Percentiles rank a stretch among this genome's conserved stretches.
Evolutionary conservation across 35 echinoderm and acorn worm genomes (phyloP).

Genomic region (Nesometra sesokonis): DNA sequence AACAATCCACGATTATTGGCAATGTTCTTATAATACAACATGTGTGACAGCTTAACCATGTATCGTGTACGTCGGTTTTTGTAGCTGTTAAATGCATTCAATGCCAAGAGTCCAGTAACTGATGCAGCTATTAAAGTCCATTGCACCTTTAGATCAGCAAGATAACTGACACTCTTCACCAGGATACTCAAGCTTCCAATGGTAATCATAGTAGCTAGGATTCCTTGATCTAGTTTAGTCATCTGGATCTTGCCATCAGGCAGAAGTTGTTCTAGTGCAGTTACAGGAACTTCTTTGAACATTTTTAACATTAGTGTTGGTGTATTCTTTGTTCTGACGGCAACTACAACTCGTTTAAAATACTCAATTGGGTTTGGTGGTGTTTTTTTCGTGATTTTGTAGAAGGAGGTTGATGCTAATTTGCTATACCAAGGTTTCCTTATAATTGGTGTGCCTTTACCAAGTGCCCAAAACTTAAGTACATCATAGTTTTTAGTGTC

Average conservation of each 20-base stretch:
- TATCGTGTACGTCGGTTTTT: slow-evolving; percentile 83
- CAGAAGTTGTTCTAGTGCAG: slow-evolving; percentile 76
- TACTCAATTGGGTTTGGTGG: slow-evolving; percentile 59
- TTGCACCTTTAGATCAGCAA: slow-evolving; percentile 81
- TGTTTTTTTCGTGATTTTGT: slow-evolving; percentile 47
- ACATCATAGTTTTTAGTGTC: slow-evolving; percentile 80
- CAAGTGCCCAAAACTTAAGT: slow-evolving; percentile 91
- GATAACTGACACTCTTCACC: slow-evolving; percentile 56
- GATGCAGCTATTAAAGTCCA: slow-evolving; percentile 75
- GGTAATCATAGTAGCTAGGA: slow-evolving; percentile 47
- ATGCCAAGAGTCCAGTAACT: slow-evolving; percentile 52
- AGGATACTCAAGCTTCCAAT: slow-evolving; percentile 61
- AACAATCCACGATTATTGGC: slow-evolving; percentile 87
- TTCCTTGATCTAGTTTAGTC: slow-evolving; percentile 67
- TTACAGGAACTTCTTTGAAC: slow-evolving; percentile 93
- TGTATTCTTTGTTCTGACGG: slow-evolving; percentile 73
- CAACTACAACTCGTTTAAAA: slow-evolving; percentile 84
- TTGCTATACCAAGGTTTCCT: slow-evolving; percentile 51
- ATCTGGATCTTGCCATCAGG: slow-evolving; percentile 93
- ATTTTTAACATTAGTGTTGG: slow-evolving; percentile 87
- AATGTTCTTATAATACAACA: slow-evolving; percentile 95
- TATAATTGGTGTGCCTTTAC: slow-evolving; percentile 56
- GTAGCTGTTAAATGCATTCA: slow-evolving; percentile 91
- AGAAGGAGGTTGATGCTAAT: slow-evolving; percentile 34
- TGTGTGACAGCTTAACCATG: slow-evolving; percentile 74